Base-by-base conservation (phyloP, 1,140 invertebrate species). In the Pectinophora gossypiella region DNA sequence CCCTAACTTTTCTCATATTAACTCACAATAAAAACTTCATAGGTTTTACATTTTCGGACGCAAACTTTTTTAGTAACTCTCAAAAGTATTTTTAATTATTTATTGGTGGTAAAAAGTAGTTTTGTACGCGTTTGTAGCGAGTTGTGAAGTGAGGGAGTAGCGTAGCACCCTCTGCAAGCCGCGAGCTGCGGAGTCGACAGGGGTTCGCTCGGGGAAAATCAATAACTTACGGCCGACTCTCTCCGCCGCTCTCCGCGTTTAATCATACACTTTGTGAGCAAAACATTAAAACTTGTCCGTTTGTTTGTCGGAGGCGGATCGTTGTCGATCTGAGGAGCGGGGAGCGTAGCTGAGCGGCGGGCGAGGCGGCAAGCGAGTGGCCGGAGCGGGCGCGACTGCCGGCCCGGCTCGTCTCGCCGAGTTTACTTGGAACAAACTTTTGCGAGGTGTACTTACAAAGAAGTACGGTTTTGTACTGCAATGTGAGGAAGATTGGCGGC, bases 221-320 rank as follows among this genome's bases (percentile, higher is more conserved):
- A 89, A 89, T 89, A 89, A 88, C 84, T 89, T 82, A 89, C 85
- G 85, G 80, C 76, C 82, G 80, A 78, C 79, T 85, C 85, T 85
- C 83, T 81, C 76, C 76, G 75, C 80, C 79, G 80, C 80, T 83
- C 80, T 80, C 79, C 80, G 79, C 82, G 76, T 83, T 84, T 83
- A 85, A 85, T 86, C 78, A 86, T 86, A 87, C 83, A 85, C 82
- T 87, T 85, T 87, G 84, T 84, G 84, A 87, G 81, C 81, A 85
- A 84, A 85, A 85, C 80, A 87, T 85, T 83, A 85, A 85, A 88
- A 87, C 83, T 87, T 88, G 80, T 85, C 80, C 77, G 81, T 84
- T 82, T 82, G 78, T 87, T 86, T 84, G 76, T 71, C 64, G 69
- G 78, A 79, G 84, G 79, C 70, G 72, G 77, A 66, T 69, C 72